Base-by-base conservation (phyloP, 2,113 vertebrate genomes). In the Centropus bengalensis region DNA sequence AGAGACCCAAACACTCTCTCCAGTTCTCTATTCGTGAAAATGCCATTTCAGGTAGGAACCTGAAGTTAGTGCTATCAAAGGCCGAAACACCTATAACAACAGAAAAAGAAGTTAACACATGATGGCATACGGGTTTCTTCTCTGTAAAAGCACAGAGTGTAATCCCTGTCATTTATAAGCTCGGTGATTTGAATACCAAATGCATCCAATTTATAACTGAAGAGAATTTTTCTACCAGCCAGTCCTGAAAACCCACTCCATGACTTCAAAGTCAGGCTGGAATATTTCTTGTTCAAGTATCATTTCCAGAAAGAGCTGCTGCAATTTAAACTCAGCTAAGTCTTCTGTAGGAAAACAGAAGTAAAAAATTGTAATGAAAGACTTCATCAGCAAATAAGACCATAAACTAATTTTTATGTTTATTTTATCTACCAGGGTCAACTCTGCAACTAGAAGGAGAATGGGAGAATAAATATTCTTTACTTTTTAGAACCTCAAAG, bases 191-290 rank as follows among this genome's bases (percentile, higher is more conserved):
- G 38, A 87, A 80, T 62, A 73, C 11, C 18, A 88, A 89, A 74
- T 54, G 14, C 23, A 51, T 85, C 32, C 26, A 76, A 63, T 84
- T 90, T 64, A 52, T 51, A 83, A 83, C 0, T 60, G 58, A 68
- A 90, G 23, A 28, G 2, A 59, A 32, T 82, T 89, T 93, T 87
- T 85, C 67, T 70, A 94, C 75, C 74, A 1, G 0, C 33, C 16
- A 89, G 81, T 71, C 78, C 82, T 86, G 82, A 94, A 95, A 95
- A 93, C 84, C 63, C 18, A 92, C 62, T 60, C 33, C 28, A 19
- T 30, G 38, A 91, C 62, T 38, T 66, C 14, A 76, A 93, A 89
- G 55, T 82, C 78, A 32, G 33, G 62, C 62, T 79, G 14, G 20
- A 49, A 16, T 54, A 73, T n/a, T 89, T 91, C 33, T 83, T 75